Evolutionary conservation across 2,888 invertebrate species (phyloP), one percentile per base, ranked within the genome.

Genomic region (Phytoseiulus persimilis): DNA sequence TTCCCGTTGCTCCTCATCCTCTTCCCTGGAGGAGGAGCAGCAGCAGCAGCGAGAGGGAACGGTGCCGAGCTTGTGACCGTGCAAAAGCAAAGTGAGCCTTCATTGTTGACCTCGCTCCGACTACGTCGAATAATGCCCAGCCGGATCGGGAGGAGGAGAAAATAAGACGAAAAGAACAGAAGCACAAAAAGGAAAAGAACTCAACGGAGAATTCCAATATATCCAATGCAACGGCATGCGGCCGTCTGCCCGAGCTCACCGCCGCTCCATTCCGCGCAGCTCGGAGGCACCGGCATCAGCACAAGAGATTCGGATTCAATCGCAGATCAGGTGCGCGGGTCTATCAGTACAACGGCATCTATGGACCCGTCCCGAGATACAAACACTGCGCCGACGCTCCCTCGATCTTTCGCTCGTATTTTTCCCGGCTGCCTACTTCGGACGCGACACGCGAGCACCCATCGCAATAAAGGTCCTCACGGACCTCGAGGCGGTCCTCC

Each of bases 111-210:
- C 65, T 65, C 65, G 65, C 65, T 65, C 18, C 65, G 65, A 65
- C 65, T 65, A 65, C 65, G 65, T 65, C 65, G 65, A 65, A 65
- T 65, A 65, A 65, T 65, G 65, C 65, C 28, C 65, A 65, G 28
- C 65, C 28, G 65, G 18, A 65, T 65, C 65, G 65, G 65, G 18
- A 28, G 28, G 18, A 3, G 28, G 28, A 65, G 65, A 28, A 65
- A 28, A 14, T 14, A 14, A 65, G 65, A 65, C 65, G 65, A 65
- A 65, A 65, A 65, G 65, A 65, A 65, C 65, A 65, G 65, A 14
- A 65, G 65, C 65, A 65, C 65, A 65, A 65, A 65, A 65, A 65
- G 65, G 65, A 65, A 65, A 65, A 65, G 65, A 65, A 65, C 65
- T 65, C 65, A 65, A 65, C 65, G 65, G 65, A 65, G 65, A 65